Evolutionary conservation across 2,113 vertebrate genomes (phyloP), one percentile per base, ranked within the genome.

Genomic region (Ranitomeya imitator): DNA sequence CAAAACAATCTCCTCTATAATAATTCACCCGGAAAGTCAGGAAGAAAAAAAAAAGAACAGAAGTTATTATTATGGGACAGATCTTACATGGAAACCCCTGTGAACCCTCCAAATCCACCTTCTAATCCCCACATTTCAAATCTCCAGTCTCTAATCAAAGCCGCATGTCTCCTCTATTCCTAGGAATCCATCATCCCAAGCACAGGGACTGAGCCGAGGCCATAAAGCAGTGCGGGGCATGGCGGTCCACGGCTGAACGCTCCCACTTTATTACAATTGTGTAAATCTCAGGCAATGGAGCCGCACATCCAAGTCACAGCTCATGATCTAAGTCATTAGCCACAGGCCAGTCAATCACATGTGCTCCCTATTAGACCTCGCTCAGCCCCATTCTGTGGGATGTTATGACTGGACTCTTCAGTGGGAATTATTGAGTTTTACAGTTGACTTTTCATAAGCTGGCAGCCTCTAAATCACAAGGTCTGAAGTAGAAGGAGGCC

Each of bases 361-460:
- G 93, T 95, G 95, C 93, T 94, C 88, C 52, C 91, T 87, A 94
- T 95, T 96, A 95, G 88, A 26, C 89, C 85, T 90, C 90, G 92
- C 93, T 93, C 93, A 90, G 80, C 89, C 90, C 86, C 92, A n/a
- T 91, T 93, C 92, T 90, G 79, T 79, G 93, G 90, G 92, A 93
- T 94, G 94, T 96, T 95, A 95, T 95, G 94, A 95, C 94, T 94
- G 93, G 92, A 92, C 92, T 91, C 89, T 92, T 92, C 92, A 94
- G 92, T 91, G 93, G 92, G 92, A 93, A 93, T 95, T 95, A 94
- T 93, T 90, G 92, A n/a, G 92, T 91, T 92, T 93, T 94, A 94
- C 94, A 80, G 85, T 95, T 95, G 94, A 92, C 94, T 96, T 95
- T 95, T 93, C 92, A 94, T 93, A 93, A 94, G 94, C 94, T 94